Evolutionary conservation across 2,113 vertebrate genomes (phyloP).

Genomic region (Planiliza haematocheilus): DNA sequence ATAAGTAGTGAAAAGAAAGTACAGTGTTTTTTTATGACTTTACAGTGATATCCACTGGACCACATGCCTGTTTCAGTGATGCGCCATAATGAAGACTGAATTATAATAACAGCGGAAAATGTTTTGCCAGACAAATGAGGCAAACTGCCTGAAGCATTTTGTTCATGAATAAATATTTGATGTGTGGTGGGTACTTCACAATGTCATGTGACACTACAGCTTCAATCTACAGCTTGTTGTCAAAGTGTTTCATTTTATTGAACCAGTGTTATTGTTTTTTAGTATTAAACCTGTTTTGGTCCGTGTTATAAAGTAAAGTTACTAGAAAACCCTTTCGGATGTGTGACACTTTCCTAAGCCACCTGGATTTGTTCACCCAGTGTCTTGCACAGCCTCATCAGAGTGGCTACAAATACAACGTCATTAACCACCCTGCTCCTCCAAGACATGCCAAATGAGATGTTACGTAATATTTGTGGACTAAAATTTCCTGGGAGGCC

Average conservation of each 20-base stretch:
- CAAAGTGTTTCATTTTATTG: neutral
- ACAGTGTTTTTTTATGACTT: neutral
- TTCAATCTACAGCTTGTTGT: neutral
- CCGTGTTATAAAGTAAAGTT: too few relatives aligned
- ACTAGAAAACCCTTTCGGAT: neutral
- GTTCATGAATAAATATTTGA: constrained; percentile 7
- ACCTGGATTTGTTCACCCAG: constrained; percentile 5
- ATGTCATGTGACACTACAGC: neutral
- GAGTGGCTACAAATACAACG: constrained; percentile 9
- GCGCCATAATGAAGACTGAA: neutral
- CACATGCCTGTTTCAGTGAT: neutral
- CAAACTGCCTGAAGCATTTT: constrained; percentile 3
- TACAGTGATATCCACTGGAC: neutral
- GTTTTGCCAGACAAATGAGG: neutral
- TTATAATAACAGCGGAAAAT: neutral
- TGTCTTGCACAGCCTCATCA: neutral
- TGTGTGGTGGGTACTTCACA: neutral
- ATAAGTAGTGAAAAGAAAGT: neutral
- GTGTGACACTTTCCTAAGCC: constrained; percentile 1
- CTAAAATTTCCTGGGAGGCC: too few relatives aligned
- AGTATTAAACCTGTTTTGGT: neutral
- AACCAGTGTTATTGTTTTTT: neutral
- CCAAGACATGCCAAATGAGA: neutral
- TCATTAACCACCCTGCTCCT: neutral
- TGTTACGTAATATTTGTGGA: constrained; percentile 7